phyloP scores from a whole-genome alignment of 2,888 invertebrate species.

The Eristalis pertinax region DNA sequence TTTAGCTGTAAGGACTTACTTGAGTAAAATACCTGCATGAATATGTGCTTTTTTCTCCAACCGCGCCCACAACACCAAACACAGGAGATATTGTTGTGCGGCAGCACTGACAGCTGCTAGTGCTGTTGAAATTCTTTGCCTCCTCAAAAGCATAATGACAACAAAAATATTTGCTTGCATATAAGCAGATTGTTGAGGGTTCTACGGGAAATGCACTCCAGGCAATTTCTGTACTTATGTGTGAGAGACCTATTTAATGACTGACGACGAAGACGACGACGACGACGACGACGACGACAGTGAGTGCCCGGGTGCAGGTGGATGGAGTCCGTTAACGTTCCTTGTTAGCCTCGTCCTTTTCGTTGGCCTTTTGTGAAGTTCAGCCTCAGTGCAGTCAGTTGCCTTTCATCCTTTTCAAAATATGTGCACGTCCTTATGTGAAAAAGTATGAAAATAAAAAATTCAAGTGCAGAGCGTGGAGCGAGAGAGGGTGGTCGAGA shows the following conservation, averaged over 20 bases:
- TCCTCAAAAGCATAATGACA: constrained; percentile 57
- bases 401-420: constrained; percentile 24
- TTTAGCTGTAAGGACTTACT: neutral
- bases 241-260: constrained; percentile 7
- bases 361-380: constrained; percentile 28
- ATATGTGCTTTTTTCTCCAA: neutral
- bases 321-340: neutral
- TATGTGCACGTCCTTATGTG: neutral
- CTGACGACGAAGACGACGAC: constrained; percentile 13
- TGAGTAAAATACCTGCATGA: constrained; percentile 11
- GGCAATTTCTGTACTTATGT: constrained; percentile 34
- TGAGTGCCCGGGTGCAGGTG: neutral
- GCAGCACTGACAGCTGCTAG: neutral
- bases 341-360: neutral
- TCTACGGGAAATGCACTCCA: constrained; percentile 41
- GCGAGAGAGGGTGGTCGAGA: neutral
- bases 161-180: constrained; percentile 57
- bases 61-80: neutral
- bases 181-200: constrained; percentile 47
- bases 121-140: neutral
- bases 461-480: neutral
- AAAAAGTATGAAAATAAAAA: neutral
- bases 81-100: neutral
- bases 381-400: constrained; percentile 24
- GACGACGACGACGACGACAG: neutral